phyloP scores from a whole-genome alignment of 2,888 invertebrate species.

The Slavum lentiscoides region DNA sequence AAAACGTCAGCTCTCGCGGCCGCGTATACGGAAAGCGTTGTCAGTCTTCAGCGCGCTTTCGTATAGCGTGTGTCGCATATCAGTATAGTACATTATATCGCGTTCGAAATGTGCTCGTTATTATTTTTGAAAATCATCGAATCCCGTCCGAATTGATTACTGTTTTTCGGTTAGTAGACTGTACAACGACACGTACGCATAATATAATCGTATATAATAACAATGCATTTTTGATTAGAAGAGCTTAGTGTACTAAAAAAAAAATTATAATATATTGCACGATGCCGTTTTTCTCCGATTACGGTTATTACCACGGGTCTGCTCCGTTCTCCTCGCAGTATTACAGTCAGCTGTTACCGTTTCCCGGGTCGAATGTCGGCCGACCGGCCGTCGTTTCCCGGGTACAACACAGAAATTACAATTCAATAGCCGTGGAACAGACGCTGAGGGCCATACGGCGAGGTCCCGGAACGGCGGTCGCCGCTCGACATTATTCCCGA shows the following conservation, averaged over 20 bases:
- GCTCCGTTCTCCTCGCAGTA: conserved; percentile 47
- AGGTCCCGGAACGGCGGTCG: neutral
- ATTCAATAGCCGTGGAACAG: conserved; percentile 36
- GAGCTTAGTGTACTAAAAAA: conserved; percentile 4
- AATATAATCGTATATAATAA: neutral
- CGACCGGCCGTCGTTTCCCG: neutral
- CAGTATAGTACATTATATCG: neutral
- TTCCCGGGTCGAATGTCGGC: neutral
- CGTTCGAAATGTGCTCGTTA: conserved; percentile 41
- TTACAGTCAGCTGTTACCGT: conserved; percentile 41
- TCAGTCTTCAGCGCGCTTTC: conserved; percentile 42
- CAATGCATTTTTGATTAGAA: conserved; percentile 48
- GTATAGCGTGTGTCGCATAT: conserved; percentile 13
- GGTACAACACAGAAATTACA: conserved; percentile 31
- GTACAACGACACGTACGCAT: neutral
- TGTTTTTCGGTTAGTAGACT: conserved; percentile 33
- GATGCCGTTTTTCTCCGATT: conserved; percentile 53
- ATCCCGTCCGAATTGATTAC: neutral
- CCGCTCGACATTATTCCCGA: conserved; percentile 58
- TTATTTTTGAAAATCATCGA: conserved; percentile 50
- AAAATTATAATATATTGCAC: conserved; percentile 9
- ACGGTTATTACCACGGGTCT: conserved; percentile 33
- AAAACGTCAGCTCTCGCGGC: conserved; percentile 37
- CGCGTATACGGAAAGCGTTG: conserved; percentile 19
- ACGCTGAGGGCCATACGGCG: conserved; percentile 35